phyloP scores from a whole-genome alignment of 2,113 vertebrate genomes.

The Hippocampus barbouri region DNA sequence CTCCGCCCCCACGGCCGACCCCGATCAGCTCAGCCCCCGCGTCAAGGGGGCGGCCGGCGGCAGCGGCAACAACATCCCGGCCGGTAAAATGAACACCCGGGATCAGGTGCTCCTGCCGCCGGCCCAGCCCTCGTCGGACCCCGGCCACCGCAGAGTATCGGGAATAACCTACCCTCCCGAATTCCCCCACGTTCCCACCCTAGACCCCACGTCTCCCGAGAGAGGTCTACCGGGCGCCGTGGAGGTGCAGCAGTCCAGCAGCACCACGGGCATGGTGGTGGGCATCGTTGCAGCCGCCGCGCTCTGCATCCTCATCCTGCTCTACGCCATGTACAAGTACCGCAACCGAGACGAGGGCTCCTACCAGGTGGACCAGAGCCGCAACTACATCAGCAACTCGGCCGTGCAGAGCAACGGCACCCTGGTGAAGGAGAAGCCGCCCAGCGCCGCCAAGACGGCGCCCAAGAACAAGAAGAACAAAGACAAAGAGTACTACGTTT shows the following conservation, averaged over 20 bases:
- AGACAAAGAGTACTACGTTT: conserved; percentile 95
- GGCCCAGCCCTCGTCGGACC: conserved; percentile 77
- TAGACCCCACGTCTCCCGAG: conserved; percentile 83
- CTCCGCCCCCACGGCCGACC: conserved; percentile 74
- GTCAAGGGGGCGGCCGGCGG: conserved; percentile 53
- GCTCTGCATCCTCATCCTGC: conserved; percentile 92
- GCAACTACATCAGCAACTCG: conserved; percentile 94
- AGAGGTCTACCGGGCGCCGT: conserved; percentile 83
- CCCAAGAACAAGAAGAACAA: conserved; percentile 94
- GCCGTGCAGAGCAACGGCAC: conserved; percentile 85
- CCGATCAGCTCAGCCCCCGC: conserved; percentile 65
- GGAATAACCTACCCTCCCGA: conserved; percentile 81
- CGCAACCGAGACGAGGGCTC: conserved; percentile 93
- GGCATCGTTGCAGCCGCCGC: conserved; percentile 91
- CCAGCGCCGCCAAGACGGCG: conserved; percentile 79
- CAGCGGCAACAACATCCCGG: conserved; percentile 74
- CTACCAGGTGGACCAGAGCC: conserved; percentile 92
- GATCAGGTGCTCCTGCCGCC: conserved; percentile 82
- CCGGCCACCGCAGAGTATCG: conserved; percentile 72
- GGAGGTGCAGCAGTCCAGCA: conserved; percentile 90
- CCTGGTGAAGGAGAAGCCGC: conserved; percentile 85
- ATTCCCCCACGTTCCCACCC: conserved; percentile 86
- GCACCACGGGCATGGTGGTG: conserved; percentile 94
- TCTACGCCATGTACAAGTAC: conserved; percentile 97
- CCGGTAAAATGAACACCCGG: conserved; percentile 90